Evolutionary conservation across 2,797 vertebrate genomes (phyloP).

Genomic region (Thunnus albacares): DNA sequence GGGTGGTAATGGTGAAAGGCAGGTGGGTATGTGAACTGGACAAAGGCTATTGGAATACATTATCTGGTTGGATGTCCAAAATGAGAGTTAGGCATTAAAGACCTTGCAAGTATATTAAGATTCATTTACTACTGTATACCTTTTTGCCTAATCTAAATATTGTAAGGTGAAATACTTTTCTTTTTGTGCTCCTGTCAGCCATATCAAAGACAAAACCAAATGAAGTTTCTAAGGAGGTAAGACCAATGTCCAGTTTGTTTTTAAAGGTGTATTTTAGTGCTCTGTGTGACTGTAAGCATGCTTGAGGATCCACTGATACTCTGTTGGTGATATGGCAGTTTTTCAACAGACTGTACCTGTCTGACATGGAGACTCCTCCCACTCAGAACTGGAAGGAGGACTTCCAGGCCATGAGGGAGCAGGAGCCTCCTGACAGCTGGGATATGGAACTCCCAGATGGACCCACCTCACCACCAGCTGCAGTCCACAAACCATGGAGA

Average conservation of each 20-base stretch:
- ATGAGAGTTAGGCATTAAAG: not conserved
- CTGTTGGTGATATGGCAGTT: conserved; percentile 82
- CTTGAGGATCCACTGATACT: conserved; percentile 46
- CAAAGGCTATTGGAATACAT: no score
- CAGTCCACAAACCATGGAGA: conserved; percentile 86
- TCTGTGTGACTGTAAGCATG: not conserved
- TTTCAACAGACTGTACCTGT: conserved; percentile 90
- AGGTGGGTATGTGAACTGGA: no score
- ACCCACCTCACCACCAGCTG: conserved; percentile 59
- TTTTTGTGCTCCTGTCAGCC: conserved; percentile 73
- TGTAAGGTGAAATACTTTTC: not conserved
- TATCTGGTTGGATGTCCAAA: no score
- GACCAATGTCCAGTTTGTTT: conserved; percentile 19
- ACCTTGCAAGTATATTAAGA: not conserved
- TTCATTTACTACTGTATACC: not conserved
- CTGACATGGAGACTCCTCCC: conserved; percentile 74
- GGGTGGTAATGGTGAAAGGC: not conserved
- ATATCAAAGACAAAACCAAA: conserved; percentile 79
- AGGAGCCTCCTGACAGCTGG: conserved; percentile 91
- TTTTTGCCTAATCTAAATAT: not conserved
- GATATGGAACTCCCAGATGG: conserved; percentile 81
- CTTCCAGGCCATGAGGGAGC: conserved; percentile 80
- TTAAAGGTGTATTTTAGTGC: not conserved
- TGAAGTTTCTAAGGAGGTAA: conserved; percentile 90
- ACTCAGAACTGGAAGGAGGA: conserved; percentile 84